Evolutionary conservation across 1,140 invertebrate species (phyloP), one percentile per base, ranked within the genome.

Genomic region (Magallana angulata): DNA sequence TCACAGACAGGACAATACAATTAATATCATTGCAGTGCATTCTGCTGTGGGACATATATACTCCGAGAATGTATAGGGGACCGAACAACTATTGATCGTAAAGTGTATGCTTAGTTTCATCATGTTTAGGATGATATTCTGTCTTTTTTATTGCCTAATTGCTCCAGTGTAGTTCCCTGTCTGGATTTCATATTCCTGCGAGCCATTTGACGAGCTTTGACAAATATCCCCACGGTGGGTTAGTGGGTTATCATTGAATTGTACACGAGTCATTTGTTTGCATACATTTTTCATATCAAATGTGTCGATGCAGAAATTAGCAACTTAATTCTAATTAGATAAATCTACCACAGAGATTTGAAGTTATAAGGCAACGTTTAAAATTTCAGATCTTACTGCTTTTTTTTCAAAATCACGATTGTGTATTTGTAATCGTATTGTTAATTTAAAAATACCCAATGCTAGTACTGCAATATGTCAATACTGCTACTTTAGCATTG

Each of bases 81-180:
- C 68, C 36, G 68, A 12, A 12, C 18, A 76, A 36, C 24, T 76
- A 76, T 76, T 76, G 68, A 76, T 76, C 36, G 68, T 24, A 76
- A 76, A 76, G 68, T 76, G 68, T 76, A 76, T 76, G 68, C 68
- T 30, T 76, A 76, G 30, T 76, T 76, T 76, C 68, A 76, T 36
- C 68, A 12, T 76, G 24, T 11, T 76, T 30, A 24, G 30, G 68
- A 76, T 76, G 18, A 76, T 76, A 36, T 76, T 76, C 24, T 30
- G 68, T 36, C 68, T 8, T 76, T 76, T 76, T 76, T 76, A 76
- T 76, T 76, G 14, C 68, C 5, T 76, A 76, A 76, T 76, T 76
- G 68, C 12, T 48, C 18, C 24, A 76, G 36, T 48, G 68, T 8
- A 30, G 68, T 12, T 30, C 68, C 11, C 24, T 12, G 68, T 76